phyloP scores from a whole-genome alignment of 2,888 invertebrate genomes.

The Miltochrista miniata region DNA sequence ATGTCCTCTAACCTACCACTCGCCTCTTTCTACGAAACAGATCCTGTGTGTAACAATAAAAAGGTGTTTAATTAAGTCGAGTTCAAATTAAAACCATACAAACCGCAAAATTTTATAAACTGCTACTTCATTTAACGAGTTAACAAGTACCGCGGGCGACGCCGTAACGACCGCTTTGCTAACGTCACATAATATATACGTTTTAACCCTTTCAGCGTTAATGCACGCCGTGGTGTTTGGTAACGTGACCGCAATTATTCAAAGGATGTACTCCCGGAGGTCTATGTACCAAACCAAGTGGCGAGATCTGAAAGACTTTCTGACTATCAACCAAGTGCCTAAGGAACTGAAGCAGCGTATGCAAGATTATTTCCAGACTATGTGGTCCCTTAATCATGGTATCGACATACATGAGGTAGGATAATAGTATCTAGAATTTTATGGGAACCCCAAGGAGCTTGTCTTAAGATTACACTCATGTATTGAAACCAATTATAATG shows the following conservation, averaged over 20 bases:
- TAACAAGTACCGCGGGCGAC: conserved; percentile 3
- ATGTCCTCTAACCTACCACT: too few relatives aligned
- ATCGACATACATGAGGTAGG: conserved; percentile 98
- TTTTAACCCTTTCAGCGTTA: conserved; percentile 85
- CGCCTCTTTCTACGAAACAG: too few relatives aligned
- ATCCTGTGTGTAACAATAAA: too few relatives aligned
- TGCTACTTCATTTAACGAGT: background rate
- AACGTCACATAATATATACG: background rate
- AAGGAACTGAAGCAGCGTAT: conserved; percentile 97
- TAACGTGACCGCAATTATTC: conserved; percentile 98
- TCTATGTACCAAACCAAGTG: conserved; percentile 97
- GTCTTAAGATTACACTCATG: background rate
- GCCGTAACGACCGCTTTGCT: conserved; percentile 1
- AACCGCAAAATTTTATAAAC: too few relatives aligned
- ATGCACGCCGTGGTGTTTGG: conserved; percentile 99
- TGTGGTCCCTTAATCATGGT: conserved; percentile 98
- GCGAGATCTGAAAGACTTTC: conserved; percentile 97
- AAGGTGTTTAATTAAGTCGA: too few relatives aligned
- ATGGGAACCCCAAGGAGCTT: background rate
- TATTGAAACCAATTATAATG: background rate
- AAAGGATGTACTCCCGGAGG: conserved; percentile 96
- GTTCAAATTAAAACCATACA: too few relatives aligned
- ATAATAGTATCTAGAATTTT: background rate
- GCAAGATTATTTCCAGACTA: conserved; percentile 99
- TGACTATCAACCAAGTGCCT: conserved; percentile 96